Evolutionary conservation across 2,113 vertebrate species (phyloP), one percentile per base, ranked within the genome.

Genomic region (Manacus vitellinus): DNA sequence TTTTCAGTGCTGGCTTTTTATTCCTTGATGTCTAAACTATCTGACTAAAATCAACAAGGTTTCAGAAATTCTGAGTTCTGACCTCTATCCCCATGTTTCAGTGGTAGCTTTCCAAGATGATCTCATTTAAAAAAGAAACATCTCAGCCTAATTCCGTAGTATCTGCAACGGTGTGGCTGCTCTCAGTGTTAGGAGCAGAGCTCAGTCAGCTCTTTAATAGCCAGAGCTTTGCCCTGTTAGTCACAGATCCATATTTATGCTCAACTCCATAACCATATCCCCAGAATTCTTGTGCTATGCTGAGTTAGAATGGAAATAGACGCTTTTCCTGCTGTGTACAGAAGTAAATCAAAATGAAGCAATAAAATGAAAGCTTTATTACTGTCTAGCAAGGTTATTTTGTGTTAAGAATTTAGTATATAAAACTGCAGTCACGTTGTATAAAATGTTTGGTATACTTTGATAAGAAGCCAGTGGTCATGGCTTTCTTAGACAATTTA

Each of bases 301-400:
- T 63, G 79, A 86, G 51, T 55, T 80, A 43, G 58, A 91, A 94
- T 19, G 19, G 33, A 78, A 88, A 77, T 70, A 88, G 88, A 77
- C 86, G 30, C 11, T 84, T 83, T 91, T 91, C 72, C 54, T 86
- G 85, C 72, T 88, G 58, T 96, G 75, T 30, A 66, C 15, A 88
- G 67, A 91, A 88, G 43, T 86, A 94, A 96, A 92, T 94, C 46
- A 94, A 95, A 94, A 94, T 46, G 59, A 96, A 91, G 76, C 9
- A 86, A 84, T 89, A 86, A 95, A 94, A 92, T 43, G 67, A 88
- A 95, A 94, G 30, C 3, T 94, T 96, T 18, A 4, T 35, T 94
- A 55, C 75, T 88, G 59, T 63, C 75, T 91, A 83, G 91, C 30
- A 91, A 91, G 91, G 56, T 47, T 92, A 71, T 92, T 95, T 94